Percentiles rank a stretch among this genome's conserved stretches.
These are phyloP conservation scores for Dasypolia templi DNA, from an alignment of 2,888 invertebrate species.

Conservation along the genomic window DNA sequence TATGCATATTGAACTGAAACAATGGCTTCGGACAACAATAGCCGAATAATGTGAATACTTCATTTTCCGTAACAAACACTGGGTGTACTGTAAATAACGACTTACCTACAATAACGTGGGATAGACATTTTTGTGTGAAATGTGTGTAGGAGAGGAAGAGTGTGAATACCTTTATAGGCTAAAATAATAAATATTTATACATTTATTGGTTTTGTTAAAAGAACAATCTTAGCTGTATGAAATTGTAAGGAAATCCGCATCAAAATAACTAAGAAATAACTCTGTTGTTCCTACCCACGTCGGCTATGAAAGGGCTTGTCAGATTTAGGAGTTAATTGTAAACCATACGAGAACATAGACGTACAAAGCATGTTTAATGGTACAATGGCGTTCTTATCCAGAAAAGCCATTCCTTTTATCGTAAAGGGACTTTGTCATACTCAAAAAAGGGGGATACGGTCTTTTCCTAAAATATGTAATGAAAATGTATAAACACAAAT, in stretches of 20 bases:
- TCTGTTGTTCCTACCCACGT: neutral
- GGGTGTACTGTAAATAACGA: slow-evolving; percentile 3
- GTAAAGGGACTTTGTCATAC: neutral
- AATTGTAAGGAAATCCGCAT: neutral
- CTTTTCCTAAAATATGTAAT: too few species aligned
- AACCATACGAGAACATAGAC: neutral
- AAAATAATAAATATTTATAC: neutral
- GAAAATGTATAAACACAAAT: too few species aligned
- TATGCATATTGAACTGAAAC: slow-evolving; percentile 49
- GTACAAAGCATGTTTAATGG: slow-evolving; percentile 16
- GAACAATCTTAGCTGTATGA: too few species aligned
- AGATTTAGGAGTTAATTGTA: slow-evolving; percentile 1
- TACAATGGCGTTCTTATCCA: neutral
- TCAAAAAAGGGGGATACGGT: too few species aligned
- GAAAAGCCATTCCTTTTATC: neutral
- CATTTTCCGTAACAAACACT: slow-evolving; percentile 9
- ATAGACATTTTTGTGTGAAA: neutral
- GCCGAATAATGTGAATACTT: slow-evolving; percentile 43
- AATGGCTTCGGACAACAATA: slow-evolving; percentile 42
- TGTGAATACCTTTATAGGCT: neutral
- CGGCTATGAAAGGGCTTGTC: neutral
- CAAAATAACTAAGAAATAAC: neutral
- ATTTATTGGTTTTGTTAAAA: neutral
- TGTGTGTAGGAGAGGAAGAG: neutral
- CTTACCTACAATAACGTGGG: neutral